These are phyloP conservation scores for Rhombomys opimus DNA, from an alignment of 2,113 vertebrate species.

Conservation along the genomic window DNA sequence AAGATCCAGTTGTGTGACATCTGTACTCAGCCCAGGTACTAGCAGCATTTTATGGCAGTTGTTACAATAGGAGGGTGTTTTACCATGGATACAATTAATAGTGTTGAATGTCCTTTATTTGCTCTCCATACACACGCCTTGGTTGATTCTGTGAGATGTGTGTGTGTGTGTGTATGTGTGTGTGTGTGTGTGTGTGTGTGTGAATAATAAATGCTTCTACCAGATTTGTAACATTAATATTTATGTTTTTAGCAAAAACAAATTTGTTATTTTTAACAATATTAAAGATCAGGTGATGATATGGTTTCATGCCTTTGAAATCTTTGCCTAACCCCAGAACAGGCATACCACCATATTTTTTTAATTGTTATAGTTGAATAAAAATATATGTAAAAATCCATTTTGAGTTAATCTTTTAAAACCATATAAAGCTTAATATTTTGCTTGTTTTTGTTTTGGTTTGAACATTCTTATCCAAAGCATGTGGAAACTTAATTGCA, in stretches of 20 bases:
- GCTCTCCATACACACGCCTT: neutral
- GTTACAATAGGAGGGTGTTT: neutral
- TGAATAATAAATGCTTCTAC: neutral
- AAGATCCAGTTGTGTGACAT: neutral
- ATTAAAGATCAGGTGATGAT: neutral
- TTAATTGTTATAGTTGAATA: constrained; percentile 1
- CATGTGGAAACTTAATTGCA: neutral
- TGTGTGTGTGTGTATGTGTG: neutral
- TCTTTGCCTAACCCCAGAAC: neutral
- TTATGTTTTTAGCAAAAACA: neutral
- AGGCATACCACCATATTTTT: neutral
- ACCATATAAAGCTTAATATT: neutral
- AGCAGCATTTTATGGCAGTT: neutral
- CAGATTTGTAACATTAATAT: neutral
- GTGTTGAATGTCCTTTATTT: neutral
- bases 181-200: neutral
- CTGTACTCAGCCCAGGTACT: neutral
- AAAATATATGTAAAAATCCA: neutral
- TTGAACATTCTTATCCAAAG: neutral
- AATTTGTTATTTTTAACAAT: neutral
- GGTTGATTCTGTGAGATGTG: neutral
- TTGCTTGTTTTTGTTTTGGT: neutral
- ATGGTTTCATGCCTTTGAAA: neutral
- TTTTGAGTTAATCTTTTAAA: neutral
- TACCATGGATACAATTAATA: neutral